Conservation (phyloP, 2,888 invertebrate species). For the Zhengitettix transpicula region DNA sequence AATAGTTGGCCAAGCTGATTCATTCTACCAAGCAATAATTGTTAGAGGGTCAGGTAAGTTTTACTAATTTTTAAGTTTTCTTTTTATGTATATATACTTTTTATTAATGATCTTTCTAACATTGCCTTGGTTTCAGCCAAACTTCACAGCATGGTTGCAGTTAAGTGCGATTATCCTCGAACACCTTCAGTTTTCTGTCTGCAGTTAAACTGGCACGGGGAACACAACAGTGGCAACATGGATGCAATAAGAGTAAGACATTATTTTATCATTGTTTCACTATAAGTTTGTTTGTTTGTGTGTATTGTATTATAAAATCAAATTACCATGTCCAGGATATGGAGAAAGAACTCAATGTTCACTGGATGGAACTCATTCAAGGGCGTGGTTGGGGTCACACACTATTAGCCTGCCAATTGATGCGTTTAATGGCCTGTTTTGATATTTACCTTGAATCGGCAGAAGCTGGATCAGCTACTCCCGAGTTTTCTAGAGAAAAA, state of each 20-base stretch:
- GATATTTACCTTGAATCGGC: conserved; percentile 75
- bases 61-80: not conserved
- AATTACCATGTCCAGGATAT: conserved; percentile 29
- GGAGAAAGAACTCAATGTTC: conserved; percentile 55
- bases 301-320: no score
- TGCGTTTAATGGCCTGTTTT: conserved; percentile 61
- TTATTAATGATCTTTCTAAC: not conserved
- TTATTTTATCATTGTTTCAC: not conserved
- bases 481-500: conserved; percentile 62
- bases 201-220: conserved; percentile 53
- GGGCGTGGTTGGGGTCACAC: conserved; percentile 28
- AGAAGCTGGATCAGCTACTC: conserved; percentile 30
- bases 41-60: conserved; percentile 52
- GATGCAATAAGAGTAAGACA: conserved; percentile 47
- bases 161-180: conserved; percentile 70
- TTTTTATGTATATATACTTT: not conserved
- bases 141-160: conserved; percentile 56
- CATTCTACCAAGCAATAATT: conserved; percentile 61
- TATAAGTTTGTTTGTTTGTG: not conserved
- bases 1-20: conserved; percentile 41
- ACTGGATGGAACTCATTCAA: conserved; percentile 25
- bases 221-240: conserved; percentile 43
- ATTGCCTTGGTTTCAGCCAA: conserved; percentile 35
- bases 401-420: conserved; percentile 59
- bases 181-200: conserved; percentile 63